Conservation (phyloP, 2,113 vertebrate genomes). For the Nycticryphes semicollaris region DNA sequence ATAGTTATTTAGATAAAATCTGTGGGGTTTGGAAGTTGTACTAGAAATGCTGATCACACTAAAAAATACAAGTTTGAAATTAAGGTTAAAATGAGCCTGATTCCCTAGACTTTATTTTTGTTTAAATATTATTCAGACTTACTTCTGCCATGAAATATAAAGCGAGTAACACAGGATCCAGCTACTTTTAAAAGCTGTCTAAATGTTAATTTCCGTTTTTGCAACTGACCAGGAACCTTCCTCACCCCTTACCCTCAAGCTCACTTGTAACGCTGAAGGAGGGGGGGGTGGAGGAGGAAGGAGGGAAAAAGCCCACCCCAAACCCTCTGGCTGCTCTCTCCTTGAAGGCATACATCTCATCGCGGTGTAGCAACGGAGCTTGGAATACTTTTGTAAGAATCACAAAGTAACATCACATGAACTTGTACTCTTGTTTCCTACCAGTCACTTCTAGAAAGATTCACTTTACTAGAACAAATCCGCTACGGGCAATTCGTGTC, state of each 20-base stretch:
- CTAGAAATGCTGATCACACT: background rate
- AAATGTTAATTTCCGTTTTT: conserved; percentile 43
- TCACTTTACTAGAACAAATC: conserved; percentile 72
- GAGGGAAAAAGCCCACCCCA: background rate
- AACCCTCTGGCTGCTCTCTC: background rate
- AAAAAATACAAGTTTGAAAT: background rate
- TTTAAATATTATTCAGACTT: background rate
- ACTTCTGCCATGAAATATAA: background rate
- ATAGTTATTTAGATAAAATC: background rate
- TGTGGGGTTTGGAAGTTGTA: background rate
- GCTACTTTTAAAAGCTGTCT: conserved; percentile 29
- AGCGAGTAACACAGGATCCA: background rate
- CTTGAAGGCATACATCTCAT: background rate
- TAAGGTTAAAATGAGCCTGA: background rate
- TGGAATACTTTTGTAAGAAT: conserved; percentile 47
- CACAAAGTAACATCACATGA: conserved; percentile 59
- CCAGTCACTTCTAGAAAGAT: conserved; percentile 69
- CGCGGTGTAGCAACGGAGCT: conserved; percentile 2
- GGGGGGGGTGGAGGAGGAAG: too few species aligned
- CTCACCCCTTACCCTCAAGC: background rate
- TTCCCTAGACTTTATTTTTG: background rate
- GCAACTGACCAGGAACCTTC: conserved; percentile 3
- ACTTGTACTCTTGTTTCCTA: conserved; percentile 62
- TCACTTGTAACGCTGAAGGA: background rate
- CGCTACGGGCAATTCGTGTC: conserved; percentile 70